Evolutionary conservation across 2,797 vertebrate genomes (phyloP).

Genomic region (Peromyscus eremicus): DNA sequence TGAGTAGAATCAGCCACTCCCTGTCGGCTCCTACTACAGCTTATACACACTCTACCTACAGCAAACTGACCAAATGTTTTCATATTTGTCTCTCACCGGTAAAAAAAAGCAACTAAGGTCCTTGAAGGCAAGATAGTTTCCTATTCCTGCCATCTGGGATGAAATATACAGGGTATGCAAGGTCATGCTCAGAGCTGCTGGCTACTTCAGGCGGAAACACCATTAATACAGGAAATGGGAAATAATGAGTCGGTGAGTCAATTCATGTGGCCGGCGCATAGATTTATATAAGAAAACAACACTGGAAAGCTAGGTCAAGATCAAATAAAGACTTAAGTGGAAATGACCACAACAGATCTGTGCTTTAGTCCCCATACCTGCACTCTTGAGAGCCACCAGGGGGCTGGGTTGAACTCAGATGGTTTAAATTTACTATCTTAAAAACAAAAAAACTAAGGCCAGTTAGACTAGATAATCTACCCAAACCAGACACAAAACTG

Average conservation of each 20-base stretch:
- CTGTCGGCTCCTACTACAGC: background rate
- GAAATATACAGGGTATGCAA: conserved; percentile 24
- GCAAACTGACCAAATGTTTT: background rate
- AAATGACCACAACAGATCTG: conserved; percentile 42
- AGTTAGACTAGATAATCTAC: background rate
- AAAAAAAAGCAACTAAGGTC: background rate
- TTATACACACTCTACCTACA: background rate
- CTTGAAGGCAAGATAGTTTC: background rate
- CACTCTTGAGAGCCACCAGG: background rate
- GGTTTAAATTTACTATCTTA: conserved; percentile 61
- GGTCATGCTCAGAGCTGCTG: conserved; percentile 5
- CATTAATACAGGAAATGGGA: background rate
- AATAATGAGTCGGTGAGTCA: conserved; percentile 37
- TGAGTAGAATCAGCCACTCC: background rate
- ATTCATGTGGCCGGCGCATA: background rate
- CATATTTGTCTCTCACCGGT: conserved; percentile 34
- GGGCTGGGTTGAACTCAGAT: background rate
- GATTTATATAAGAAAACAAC: conserved; percentile 45
- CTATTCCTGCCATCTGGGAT: background rate
- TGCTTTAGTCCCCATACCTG: conserved; percentile 41
- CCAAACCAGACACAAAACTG: conserved; percentile 26
- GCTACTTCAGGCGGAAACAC: conserved; percentile 25
- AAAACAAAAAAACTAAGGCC: conserved; percentile 58
- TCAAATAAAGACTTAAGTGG: background rate
- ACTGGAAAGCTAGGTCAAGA: conserved; percentile 3